Evolutionary conservation across 2,888 invertebrate genomes (phyloP).

Genomic region (Euzetes globulus): DNA sequence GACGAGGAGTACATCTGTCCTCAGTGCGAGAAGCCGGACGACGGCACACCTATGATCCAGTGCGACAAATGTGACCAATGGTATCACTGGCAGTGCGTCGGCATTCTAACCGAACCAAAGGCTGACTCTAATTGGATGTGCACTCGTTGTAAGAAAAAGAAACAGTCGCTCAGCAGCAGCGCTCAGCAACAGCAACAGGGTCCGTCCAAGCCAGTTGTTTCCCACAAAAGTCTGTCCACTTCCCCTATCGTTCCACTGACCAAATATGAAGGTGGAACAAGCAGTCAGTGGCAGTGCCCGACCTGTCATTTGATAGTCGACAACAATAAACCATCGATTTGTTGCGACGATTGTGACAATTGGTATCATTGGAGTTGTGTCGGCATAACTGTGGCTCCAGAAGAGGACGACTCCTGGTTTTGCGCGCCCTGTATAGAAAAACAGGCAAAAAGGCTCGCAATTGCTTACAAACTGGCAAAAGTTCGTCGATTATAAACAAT

Average conservation of each 20-base stretch:
- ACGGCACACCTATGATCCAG: conserved; percentile 79
- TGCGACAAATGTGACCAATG: conserved; percentile 83
- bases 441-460: not conserved
- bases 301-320: conserved; percentile 89
- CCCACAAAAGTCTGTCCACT: not conserved
- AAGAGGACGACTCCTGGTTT: conserved; percentile 82
- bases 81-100: conserved; percentile 55
- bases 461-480: conserved; percentile 14
- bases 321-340: conserved; percentile 86
- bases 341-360: conserved; percentile 92
- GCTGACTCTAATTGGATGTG: conserved; percentile 90
- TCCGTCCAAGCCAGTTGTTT: not conserved
- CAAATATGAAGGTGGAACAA: not conserved
- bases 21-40: conserved; percentile 81
- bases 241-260: not conserved
- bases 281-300: conserved; percentile 75
- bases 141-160: conserved; percentile 57
- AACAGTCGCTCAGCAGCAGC: conserved; percentile 1
- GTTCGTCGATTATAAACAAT: not conserved
- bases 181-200: not conserved
- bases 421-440: conserved; percentile 63
- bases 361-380: conserved; percentile 61
- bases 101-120: conserved; percentile 50
- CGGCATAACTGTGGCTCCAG: conserved; percentile 51
- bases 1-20: conserved; percentile 94